Evolutionary conservation across 2,113 vertebrate genomes (phyloP).

Genomic region (Epinephelus moara): DNA sequence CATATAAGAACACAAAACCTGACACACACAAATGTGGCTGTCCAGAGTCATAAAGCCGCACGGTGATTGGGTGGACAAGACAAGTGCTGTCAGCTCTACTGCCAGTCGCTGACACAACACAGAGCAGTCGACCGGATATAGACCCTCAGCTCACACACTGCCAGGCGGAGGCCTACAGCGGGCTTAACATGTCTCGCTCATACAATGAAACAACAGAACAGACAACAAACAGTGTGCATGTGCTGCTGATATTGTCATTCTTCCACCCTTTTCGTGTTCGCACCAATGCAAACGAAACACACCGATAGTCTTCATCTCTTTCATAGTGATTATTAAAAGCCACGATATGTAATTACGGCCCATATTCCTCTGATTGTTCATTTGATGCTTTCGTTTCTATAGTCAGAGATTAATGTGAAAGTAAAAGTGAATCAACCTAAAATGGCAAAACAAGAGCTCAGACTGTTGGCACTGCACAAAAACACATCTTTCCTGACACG

Average conservation of each 20-base stretch:
- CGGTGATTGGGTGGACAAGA: conserved; percentile 62
- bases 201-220: conserved; percentile 37
- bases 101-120: conserved; percentile 75
- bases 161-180: conserved; percentile 38
- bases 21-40: conserved; percentile 43
- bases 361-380: not conserved
- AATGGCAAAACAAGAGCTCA: not conserved
- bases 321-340: not conserved
- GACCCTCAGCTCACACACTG: conserved; percentile 37
- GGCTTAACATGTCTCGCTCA: conserved; percentile 43
- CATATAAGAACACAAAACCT: not conserved
- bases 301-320: not conserved
- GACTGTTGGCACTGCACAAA: not conserved
- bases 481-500: not conserved
- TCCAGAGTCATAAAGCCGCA: conserved; percentile 53
- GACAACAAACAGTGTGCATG: conserved; percentile 16
- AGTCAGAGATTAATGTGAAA: no score
- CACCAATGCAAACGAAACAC: not conserved
- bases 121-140: conserved; percentile 66
- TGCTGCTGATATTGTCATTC: not conserved
- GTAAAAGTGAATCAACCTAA: no score
- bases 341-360: not conserved
- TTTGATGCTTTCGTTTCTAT: not conserved
- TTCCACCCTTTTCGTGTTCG: not conserved
- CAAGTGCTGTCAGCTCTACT: conserved; percentile 69